Evolutionary conservation across 2,888 invertebrate genomes (phyloP), one percentile per base, ranked within the genome.

Genomic region (Auanema freiburgensis): DNA sequence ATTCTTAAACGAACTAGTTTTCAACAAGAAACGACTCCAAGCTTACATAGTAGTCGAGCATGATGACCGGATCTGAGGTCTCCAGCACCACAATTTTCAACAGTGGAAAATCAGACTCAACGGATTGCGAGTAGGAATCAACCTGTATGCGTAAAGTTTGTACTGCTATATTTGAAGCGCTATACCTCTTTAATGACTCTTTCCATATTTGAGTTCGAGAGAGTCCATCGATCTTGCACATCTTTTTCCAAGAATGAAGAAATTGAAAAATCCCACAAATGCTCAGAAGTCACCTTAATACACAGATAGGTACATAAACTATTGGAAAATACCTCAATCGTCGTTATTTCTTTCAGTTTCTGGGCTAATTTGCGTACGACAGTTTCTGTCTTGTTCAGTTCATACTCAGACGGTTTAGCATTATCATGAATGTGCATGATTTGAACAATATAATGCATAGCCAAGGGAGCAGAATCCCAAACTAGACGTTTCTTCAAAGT

Each of bases 251-350:
- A 56, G 25, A 69, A 66, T 3, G 73, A 59, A 8, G 63, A 69
- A 11, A 77, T 63, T 16, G 76, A 72, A 33, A 80, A 74, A 63
- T 80, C 80, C 74, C 75, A 81, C 5, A 81, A 57, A 63, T 81
- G 77, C 53, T 79, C 78, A 14, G 60, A 59, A 40, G 67, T 73
- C 10, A 77, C 46, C 59, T 64, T 18, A n/a, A 67, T 2, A 14
- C 50, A 51, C n/a, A 14, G 42, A 40, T 43, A 40, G 12, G 42
- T 21, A 8, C 18, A 11, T 46, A 46, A 46, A 46, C 21, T 16
- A 11, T 21, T 8, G 46, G 46, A 8, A 57, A 42, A 57, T 25
- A 68, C 71, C 46, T 66, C 63, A n/a, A 72, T 56, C 14, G 51
- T 44, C 8, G 72, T 72, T 6, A 67, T 44, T 33, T 58, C 57